Conservation (phyloP, 2,888 invertebrate species). For the Amphipoea oculea region DNA sequence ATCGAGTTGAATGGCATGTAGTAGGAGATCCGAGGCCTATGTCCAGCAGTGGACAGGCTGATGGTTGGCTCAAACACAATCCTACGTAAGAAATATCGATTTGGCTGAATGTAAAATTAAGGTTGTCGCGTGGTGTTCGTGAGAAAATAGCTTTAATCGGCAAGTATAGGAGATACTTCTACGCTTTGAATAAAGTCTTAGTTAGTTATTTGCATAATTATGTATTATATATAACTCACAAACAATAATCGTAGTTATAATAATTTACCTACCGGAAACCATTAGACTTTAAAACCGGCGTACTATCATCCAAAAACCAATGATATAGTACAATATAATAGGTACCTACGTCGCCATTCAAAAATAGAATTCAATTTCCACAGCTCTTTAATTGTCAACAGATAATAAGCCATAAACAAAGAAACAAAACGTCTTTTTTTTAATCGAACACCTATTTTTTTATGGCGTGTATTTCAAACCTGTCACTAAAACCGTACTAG, state of each 20-base stretch:
- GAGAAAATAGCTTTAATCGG: neutral
- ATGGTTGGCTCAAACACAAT: no score
- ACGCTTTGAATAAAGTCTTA: no score
- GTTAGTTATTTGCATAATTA: neutral
- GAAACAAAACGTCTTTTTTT: constrained; percentile 34
- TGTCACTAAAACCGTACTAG: constrained; percentile 41
- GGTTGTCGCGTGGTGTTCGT: neutral
- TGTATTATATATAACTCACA: neutral
- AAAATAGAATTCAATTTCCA: constrained; percentile 51
- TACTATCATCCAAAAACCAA: neutral
- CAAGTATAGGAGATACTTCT: no score
- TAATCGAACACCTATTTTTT: constrained; percentile 54
- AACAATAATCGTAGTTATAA: neutral
- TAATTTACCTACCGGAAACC: neutral
- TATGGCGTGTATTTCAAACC: constrained; percentile 40
- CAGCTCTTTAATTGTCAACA: constrained; percentile 49
- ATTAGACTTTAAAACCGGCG: neutral
- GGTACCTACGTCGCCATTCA: constrained; percentile 5
- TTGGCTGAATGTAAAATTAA: neutral
- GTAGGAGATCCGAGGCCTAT: no score
- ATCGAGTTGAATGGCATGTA: no score
- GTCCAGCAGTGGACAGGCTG: no score
- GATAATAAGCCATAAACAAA: constrained; percentile 44
- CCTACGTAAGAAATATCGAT: no score
- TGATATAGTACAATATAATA: no score